phyloP scores from a whole-genome alignment of 2,888 invertebrate species.

The Troilus luridus region DNA sequence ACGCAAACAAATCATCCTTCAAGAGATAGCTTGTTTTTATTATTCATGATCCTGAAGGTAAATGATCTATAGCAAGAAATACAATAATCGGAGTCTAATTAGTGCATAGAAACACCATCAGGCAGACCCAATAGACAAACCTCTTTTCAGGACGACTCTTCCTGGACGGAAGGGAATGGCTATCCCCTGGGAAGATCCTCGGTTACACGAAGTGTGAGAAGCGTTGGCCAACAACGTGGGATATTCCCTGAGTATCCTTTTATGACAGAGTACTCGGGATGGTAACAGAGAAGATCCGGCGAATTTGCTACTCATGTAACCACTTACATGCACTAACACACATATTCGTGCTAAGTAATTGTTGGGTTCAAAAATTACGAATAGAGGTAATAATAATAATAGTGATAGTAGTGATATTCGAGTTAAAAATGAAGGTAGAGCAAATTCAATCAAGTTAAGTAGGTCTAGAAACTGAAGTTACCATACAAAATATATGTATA shows the following conservation, averaged over 20 bases:
- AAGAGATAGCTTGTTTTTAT: background rate
- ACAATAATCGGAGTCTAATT: background rate
- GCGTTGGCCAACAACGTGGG: constrained; percentile 30
- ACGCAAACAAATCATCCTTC: background rate
- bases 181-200: constrained; percentile 33
- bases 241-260: background rate
- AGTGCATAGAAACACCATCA: background rate
- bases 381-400: no score
- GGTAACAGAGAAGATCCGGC: background rate
- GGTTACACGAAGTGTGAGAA: constrained; percentile 36
- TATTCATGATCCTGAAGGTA: background rate
- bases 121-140: background rate
- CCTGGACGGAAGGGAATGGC: constrained; percentile 29
- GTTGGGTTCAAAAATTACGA: no score
- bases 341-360: background rate
- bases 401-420: no score
- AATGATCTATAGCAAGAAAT: background rate
- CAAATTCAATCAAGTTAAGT: no score
- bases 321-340: no score
- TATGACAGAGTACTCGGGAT: background rate
- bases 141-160: background rate
- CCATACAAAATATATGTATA: no score
- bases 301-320: background rate
- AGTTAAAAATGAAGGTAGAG: no score
- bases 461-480: no score